Percentiles rank a stretch among this genome's conserved stretches.
phyloP scores from a whole-genome alignment of 2,113 vertebrate species.

The Equus przewalskii region DNA sequence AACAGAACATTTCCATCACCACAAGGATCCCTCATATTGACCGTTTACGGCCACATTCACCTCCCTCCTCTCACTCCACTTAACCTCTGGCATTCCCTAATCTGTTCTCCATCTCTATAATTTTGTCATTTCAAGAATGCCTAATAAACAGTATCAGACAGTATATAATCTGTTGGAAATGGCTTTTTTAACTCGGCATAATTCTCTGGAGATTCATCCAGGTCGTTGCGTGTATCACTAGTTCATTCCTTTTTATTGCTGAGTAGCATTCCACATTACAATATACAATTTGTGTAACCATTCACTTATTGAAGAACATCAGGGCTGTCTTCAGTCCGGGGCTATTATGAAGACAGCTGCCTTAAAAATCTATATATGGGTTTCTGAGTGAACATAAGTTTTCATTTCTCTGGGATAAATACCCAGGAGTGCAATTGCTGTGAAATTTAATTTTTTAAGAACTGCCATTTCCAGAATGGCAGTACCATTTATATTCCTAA shows the following conservation, averaged over 20 bases:
- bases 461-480: conserved; percentile 10
- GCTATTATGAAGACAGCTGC: not conserved
- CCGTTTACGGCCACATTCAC: not conserved
- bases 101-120: not conserved
- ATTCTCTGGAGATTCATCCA: conserved; percentile 1
- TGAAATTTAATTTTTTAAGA: conserved; percentile 43
- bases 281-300: not conserved
- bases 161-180: not conserved
- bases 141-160: not conserved
- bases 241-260: not conserved
- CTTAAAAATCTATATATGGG: not conserved
- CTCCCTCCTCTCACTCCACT: not conserved
- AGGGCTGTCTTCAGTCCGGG: not conserved
- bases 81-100: not conserved
- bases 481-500: not conserved
- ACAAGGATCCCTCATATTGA: not conserved
- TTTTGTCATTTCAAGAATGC: not conserved
- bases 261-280: not conserved
- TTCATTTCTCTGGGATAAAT: conserved; percentile 48
- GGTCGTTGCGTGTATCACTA: not conserved
- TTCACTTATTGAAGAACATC: not conserved
- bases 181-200: not conserved
- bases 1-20: not conserved
- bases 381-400: not conserved
- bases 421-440: conserved; percentile 3